A percentile compares a stretch with the other conserved stretches of the same genome.
phyloP scores from a whole-genome alignment of 2,113 vertebrate genomes.

The Pithys albifrons region DNA sequence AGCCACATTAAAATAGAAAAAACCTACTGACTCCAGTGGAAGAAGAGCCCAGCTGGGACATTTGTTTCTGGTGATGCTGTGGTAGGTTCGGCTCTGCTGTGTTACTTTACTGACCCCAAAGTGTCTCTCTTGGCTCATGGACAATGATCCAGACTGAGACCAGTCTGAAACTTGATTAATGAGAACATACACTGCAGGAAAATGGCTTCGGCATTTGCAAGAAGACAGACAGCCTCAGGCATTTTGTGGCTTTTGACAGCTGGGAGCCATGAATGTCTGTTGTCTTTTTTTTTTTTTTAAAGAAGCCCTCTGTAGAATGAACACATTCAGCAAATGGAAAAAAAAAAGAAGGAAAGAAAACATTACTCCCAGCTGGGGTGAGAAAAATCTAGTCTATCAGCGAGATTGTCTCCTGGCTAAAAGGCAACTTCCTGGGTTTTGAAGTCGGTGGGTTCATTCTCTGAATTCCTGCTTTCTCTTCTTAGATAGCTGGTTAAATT shows the following conservation, averaged over 20 bases:
- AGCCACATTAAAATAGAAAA: neutral
- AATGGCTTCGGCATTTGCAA: constrained; percentile 38
- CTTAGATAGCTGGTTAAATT: neutral
- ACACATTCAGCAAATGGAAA: constrained; percentile 44
- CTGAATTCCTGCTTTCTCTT: neutral
- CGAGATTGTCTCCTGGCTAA: constrained; percentile 51
- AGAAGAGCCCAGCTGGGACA: neutral
- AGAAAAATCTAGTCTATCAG: constrained; percentile 64
- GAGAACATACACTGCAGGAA: constrained; percentile 15
- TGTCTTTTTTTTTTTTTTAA: neutral
- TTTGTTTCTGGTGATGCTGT: rapidly evolving
- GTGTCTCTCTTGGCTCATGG: neutral
- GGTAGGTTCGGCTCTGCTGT: neutral
- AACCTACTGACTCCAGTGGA: neutral
- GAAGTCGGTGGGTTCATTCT: constrained; percentile 25
- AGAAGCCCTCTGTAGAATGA: neutral
- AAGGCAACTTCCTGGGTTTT: constrained; percentile 62
- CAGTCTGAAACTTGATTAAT: constrained; percentile 41
- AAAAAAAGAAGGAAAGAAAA: constrained; percentile 8
- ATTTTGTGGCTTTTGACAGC: constrained; percentile 63
- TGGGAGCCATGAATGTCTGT: constrained; percentile 50
- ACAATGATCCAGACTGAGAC: neutral
- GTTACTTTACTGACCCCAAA: neutral
- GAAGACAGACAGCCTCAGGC: constrained; percentile 61
- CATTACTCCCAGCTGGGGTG: constrained; percentile 45